Percentiles rank a stretch among this genome's conserved stretches.
phyloP scores from a whole-genome alignment of 2,113 vertebrate genomes.

The Hippocampus barbouri region DNA sequence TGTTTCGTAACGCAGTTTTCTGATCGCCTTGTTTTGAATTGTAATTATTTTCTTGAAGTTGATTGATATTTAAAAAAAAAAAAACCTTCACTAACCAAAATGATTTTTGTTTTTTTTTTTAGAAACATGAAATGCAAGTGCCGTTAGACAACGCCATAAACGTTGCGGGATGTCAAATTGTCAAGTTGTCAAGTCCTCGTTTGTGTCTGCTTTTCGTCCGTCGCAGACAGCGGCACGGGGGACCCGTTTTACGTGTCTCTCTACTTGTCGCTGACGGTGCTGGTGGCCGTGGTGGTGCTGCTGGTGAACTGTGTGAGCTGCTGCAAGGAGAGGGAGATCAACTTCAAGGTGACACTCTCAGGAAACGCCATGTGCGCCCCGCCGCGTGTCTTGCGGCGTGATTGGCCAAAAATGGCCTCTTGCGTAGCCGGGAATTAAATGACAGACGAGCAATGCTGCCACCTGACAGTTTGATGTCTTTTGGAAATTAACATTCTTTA shows the following conservation, averaged over 20 bases:
- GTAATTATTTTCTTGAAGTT: neutral
- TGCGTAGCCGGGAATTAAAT: neutral
- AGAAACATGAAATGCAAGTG: too few relatives aligned
- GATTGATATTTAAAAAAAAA: too few relatives aligned
- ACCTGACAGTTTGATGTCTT: neutral
- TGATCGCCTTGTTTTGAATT: neutral
- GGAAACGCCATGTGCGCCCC: constrained; percentile 11
- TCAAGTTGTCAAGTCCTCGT: neutral
- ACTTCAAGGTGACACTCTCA: constrained; percentile 87
- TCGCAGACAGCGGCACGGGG: constrained; percentile 42
- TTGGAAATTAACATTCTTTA: neutral
- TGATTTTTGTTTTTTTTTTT: too few relatives aligned
- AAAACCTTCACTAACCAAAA: too few relatives aligned
- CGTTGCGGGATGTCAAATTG: neutral
- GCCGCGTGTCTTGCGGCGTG: neutral
- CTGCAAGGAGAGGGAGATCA: constrained; percentile 93
- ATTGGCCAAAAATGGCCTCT: neutral
- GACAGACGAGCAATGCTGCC: neutral
- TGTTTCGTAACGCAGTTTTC: too few relatives aligned
- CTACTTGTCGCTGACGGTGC: constrained; percentile 70
- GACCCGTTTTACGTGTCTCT: constrained; percentile 42
- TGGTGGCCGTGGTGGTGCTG: constrained; percentile 79
- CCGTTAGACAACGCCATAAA: too few relatives aligned
- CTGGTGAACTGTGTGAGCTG: constrained; percentile 89
- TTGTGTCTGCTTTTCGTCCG: constrained; percentile 29